Base-by-base conservation (phyloP, 2,797 vertebrate species). In the Galago senegalensis region DNA sequence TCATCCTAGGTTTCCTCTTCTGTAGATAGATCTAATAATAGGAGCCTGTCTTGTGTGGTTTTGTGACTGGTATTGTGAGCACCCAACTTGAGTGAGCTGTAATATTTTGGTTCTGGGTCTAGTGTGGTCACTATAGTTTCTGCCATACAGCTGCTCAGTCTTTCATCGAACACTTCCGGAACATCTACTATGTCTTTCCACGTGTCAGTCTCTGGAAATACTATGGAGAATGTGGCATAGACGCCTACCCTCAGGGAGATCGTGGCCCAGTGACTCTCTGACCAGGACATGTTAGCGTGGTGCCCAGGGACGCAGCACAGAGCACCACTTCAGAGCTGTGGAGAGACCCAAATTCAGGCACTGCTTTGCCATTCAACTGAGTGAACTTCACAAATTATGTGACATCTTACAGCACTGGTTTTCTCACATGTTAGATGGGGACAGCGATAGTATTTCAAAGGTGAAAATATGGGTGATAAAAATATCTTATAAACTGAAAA, bases 1-100 rank as follows among this genome's bases (percentile, higher is more conserved):
- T 89, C 76, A 70, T 0, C n/a, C 20, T 81, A 11, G 20, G 43
- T 60, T 95, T 96, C 65, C 77, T 92, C 73, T 92, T 92, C 43
- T 53, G 77, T 65, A 69, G 77, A 58, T 37, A 56, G 14, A 27
- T 69, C 84, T 69, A 56, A 60, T 73, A 23, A 40, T 12, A 91
- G 87, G 34, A 72, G 29, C 14, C 34, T 34, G 1, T 10, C 63
- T 80, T 7, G 6, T 21, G 10, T 31, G 77, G 46, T 16, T 76
- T 70, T 43, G 20, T 40, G 56, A 69, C 61, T 65, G 49, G 37
- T 11, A 1, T 13, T 6, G 46, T 65, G 60, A 87, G 88, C 29
- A n/a, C 23, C 70, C 3, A 14, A 7, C 34, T 61, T 18, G 0
- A 0, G 7, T 0, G 18, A 72, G 63, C 85, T 67, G 49, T 49